These are phyloP conservation scores for Bryconaethiops microstoma DNA, from an alignment of 2,797 vertebrate species.

Conservation along the genomic window DNA sequence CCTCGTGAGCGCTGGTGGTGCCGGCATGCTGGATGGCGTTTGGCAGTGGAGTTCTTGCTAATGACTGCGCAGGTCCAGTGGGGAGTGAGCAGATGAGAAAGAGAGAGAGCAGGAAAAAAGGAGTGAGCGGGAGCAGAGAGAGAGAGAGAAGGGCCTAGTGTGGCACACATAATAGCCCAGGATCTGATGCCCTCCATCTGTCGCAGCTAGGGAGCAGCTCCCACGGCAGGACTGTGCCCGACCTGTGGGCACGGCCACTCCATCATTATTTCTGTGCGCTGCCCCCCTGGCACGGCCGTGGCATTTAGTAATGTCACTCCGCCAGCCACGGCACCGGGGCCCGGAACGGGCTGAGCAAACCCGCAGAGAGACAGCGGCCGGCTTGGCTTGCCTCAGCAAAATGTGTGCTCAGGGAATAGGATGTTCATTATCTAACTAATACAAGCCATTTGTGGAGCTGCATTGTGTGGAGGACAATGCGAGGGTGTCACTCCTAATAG, in stretches of 20 bases:
- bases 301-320: constrained; percentile 60
- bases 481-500: constrained; percentile 27
- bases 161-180: constrained; percentile 57
- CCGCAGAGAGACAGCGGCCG: constrained; percentile 34
- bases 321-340: constrained; percentile 39
- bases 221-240: constrained; percentile 48
- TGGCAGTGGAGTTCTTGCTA: constrained; percentile 55
- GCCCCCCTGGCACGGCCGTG: constrained; percentile 50
- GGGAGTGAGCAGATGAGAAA: constrained; percentile 56
- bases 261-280: constrained; percentile 51
- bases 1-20: constrained; percentile 27
- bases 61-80: constrained; percentile 53
- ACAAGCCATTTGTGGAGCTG: constrained; percentile 39
- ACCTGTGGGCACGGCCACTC: constrained; percentile 57
- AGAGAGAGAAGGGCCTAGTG: constrained; percentile 38
- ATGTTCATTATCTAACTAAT: constrained; percentile 51
- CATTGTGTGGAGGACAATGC: constrained; percentile 32
- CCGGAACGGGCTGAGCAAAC: constrained; percentile 31
- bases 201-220: constrained; percentile 49
- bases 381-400: constrained; percentile 47
- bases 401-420: constrained; percentile 22
- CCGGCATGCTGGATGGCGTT: constrained; percentile 37
- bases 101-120: constrained; percentile 38
- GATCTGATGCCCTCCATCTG: constrained; percentile 61
- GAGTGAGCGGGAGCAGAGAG: constrained; percentile 10